A percentile compares a stretch with the other conserved stretches of the same genome.
Evolutionary conservation across 1,140 invertebrate species (phyloP).

Genomic region (Episyrphus balteatus): DNA sequence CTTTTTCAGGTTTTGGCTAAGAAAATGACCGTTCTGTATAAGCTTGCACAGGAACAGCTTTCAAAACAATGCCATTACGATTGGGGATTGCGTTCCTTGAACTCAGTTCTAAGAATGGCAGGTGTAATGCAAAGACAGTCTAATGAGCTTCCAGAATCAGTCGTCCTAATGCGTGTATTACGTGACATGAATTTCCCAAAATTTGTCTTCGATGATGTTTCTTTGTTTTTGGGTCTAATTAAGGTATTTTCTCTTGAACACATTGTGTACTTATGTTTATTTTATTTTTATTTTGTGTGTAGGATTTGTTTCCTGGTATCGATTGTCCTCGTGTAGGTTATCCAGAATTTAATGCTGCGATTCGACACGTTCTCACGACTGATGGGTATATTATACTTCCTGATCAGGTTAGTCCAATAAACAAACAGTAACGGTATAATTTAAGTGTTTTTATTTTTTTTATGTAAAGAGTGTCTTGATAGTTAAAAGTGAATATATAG

Average conservation of each 20-base stretch:
- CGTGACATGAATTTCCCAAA: conserved; percentile 88
- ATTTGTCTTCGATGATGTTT: conserved; percentile 82
- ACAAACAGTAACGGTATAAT: too few species aligned
- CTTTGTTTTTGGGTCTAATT: conserved; percentile 77
- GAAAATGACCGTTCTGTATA: conserved; percentile 86
- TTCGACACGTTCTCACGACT: conserved; percentile 52
- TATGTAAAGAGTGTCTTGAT: too few species aligned
- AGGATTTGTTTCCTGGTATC: conserved; percentile 77
- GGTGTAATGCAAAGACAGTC: conserved; percentile 70
- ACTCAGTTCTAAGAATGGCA: conserved; percentile 80
- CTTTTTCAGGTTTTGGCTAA: conserved; percentile 60
- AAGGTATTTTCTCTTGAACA: conserved; percentile 22
- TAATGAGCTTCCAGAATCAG: conserved; percentile 64
- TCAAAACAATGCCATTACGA: conserved; percentile 91
- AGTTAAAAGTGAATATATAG: too few species aligned
- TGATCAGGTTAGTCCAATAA: conserved; percentile 50
- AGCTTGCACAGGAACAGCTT: conserved; percentile 70
- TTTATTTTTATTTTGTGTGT: neutral
- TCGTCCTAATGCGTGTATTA: conserved; percentile 78
- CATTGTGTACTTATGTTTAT: neutral
- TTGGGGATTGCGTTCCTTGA: conserved; percentile 81
- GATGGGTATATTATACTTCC: conserved; percentile 61
- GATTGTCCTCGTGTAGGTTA: conserved; percentile 76
- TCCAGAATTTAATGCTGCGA: conserved; percentile 70
- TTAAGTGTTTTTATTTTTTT: too few species aligned